Conservation (phyloP, 1,140 invertebrate genomes). For the Battus philenor region DNA sequence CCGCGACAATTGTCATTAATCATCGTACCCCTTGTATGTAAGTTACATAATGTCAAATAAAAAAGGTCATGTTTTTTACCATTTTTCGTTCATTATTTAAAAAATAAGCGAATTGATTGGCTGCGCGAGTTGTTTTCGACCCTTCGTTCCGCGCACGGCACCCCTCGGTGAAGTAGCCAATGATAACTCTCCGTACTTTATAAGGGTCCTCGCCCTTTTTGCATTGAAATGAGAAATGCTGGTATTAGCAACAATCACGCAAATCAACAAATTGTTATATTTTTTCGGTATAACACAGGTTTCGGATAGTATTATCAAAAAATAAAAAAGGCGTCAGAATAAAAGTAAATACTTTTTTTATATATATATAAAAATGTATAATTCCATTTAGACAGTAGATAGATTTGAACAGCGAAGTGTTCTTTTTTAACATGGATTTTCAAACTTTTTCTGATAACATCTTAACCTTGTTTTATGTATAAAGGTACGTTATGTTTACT, state of each 20-base stretch:
- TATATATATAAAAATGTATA: too few species aligned
- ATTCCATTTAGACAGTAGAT: too few species aligned
- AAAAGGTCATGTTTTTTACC: constrained; percentile 52
- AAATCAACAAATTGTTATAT: constrained; percentile 18
- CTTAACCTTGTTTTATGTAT: too few species aligned
- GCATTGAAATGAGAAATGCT: constrained; percentile 18
- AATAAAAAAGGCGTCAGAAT: too few species aligned
- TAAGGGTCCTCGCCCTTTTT: constrained; percentile 57
- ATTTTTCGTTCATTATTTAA: constrained; percentile 66
- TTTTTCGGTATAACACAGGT: not conserved
- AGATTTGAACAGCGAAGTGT: too few species aligned
- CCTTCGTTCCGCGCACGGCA: constrained; percentile 43
- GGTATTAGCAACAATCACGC: constrained; percentile 19
- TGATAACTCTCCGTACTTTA: constrained; percentile 25
- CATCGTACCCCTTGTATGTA: constrained; percentile 3
- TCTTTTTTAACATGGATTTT: too few species aligned
- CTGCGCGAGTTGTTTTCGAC: constrained; percentile 44
- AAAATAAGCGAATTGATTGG: constrained; percentile 71
- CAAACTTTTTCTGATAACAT: too few species aligned
- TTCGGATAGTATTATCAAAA: not conserved
- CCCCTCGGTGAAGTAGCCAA: constrained; percentile 52
- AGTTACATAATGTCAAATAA: constrained; percentile 24
- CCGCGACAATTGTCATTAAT: too few species aligned
- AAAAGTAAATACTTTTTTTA: too few species aligned
- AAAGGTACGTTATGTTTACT: too few species aligned